Evolutionary conservation across 1,140 invertebrate species (phyloP).

Genomic region (Hylaeus volcanicus): DNA sequence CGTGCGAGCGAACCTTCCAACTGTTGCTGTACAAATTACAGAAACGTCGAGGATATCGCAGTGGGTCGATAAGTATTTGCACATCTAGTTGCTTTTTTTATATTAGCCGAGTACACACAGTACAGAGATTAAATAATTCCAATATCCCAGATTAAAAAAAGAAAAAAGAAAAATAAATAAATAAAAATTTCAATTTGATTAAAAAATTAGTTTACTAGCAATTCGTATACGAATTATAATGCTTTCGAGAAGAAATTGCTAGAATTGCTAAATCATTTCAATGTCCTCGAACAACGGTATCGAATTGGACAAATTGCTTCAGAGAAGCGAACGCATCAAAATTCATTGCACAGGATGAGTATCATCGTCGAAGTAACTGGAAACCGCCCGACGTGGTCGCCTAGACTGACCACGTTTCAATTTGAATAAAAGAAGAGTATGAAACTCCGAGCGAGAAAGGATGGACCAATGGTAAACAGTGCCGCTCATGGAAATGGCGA

Average conservation of each 20-base stretch:
- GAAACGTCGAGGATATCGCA: no score
- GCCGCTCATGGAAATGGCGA: slow-evolving; percentile 55
- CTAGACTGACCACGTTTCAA: slow-evolving; percentile 11
- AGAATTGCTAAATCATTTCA: no score
- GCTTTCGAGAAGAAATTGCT: no score
- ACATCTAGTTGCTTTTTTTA: no score
- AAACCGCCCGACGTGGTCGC: not conserved
- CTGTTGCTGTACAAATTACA: no score
- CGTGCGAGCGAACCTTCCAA: not conserved
- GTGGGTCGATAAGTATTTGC: no score
- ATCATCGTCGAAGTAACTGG: not conserved
- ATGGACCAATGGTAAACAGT: slow-evolving; percentile 42
- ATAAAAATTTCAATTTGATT: no score
- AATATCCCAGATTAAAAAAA: no score
- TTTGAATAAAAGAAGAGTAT: slow-evolving; percentile 56
- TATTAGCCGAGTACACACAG: not conserved
- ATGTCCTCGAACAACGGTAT: not conserved
- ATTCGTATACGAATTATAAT: no score
- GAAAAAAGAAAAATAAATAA: no score
- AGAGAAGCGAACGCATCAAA: not conserved
- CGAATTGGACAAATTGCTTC: not conserved
- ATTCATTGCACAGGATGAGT: not conserved
- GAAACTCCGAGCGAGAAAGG: slow-evolving; percentile 19
- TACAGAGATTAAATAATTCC: no score
- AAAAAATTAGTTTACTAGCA: no score